Evolutionary conservation across 2,888 invertebrate genomes (phyloP), one percentile per base, ranked within the genome.

Genomic region (Bibio marci): DNA sequence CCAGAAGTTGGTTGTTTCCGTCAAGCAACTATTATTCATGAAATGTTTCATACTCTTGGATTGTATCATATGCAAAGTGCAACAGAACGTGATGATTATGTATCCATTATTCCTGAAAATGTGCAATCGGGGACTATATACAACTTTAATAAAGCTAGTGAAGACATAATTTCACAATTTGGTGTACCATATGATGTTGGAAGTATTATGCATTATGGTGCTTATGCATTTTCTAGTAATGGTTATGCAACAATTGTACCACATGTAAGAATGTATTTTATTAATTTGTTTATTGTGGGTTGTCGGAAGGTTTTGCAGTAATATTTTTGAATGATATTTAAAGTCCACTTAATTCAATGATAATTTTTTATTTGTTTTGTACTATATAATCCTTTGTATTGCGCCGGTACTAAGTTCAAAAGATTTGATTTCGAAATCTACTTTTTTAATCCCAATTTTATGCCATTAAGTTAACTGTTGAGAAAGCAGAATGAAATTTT

Each of bases 31-130:
- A 69, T 79, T 1, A 60, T 80, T 3, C 85, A 85, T 49, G 85
- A 86, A 54, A 62, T 85, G 41, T 69, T 85, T 55, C 85, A 86
- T 49, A 77, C 76, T 0, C 51, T 77, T 6, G 85, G 85, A 1
- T 85, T 85, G 56, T 67, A 77, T 53, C 85, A 85, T 52, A 82
- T 83, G 51, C 85, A 85, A 55, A 82, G 77, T 50, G 69, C 82
- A 1, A 69, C 67, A 4, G 78, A 83, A 52, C 64, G 83, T 1
- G 82, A 85, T 51, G 66, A 74, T 17, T 78, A 66, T 48, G 77
- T 79, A 1, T 57, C 51, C 1, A 69, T 85, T 32, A 62, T 64
- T 4, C 44, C 43, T 38, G 57, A 58, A 28, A 57, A 61, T 38
- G 57, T 60, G 13, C 12, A 54, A 52, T 40, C 55, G 67, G 80